phyloP scores from a whole-genome alignment of 2,888 invertebrate species.

The Conus canariensis region DNA sequence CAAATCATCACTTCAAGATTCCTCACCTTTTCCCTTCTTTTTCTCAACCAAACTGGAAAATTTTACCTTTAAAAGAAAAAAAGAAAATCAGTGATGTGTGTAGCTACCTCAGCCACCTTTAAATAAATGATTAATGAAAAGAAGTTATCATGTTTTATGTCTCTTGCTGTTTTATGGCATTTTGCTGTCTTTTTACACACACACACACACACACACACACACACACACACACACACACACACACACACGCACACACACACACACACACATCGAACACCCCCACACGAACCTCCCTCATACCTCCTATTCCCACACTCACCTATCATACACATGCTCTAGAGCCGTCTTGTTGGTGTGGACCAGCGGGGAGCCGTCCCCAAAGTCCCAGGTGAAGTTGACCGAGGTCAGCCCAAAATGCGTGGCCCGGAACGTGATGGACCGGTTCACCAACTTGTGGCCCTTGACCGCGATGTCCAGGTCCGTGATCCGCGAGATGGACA shows the following conservation, averaged over 20 bases:
- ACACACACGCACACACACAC: neutral
- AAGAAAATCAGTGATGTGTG: too few relatives aligned
- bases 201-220: too few relatives aligned
- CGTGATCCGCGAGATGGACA: conserved; percentile 61
- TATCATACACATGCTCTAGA: neutral
- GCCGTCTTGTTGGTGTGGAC: conserved; percentile 21
- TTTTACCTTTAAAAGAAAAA: too few relatives aligned
- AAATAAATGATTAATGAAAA: too few relatives aligned
- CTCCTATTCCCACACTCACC: conserved; percentile 9
- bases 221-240: too few relatives aligned
- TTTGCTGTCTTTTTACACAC: too few relatives aligned
- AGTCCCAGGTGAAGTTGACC: conserved; percentile 74
- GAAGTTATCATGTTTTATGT: too few relatives aligned
- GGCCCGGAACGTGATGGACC: conserved; percentile 63
- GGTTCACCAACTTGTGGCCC: conserved; percentile 64
- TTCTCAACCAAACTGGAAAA: too few relatives aligned
- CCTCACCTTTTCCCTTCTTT: too few relatives aligned
- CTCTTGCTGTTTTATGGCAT: too few relatives aligned
- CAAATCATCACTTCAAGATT: too few relatives aligned
- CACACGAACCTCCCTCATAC: neutral
- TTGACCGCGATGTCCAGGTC: conserved; percentile 50
- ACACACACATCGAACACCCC: neutral
- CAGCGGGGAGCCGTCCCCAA: conserved; percentile 71
- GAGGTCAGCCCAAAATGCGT: conserved; percentile 70
- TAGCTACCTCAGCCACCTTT: too few relatives aligned